Evolutionary conservation across 2,113 vertebrate species (phyloP).

Genomic region (Hassar affinis): DNA sequence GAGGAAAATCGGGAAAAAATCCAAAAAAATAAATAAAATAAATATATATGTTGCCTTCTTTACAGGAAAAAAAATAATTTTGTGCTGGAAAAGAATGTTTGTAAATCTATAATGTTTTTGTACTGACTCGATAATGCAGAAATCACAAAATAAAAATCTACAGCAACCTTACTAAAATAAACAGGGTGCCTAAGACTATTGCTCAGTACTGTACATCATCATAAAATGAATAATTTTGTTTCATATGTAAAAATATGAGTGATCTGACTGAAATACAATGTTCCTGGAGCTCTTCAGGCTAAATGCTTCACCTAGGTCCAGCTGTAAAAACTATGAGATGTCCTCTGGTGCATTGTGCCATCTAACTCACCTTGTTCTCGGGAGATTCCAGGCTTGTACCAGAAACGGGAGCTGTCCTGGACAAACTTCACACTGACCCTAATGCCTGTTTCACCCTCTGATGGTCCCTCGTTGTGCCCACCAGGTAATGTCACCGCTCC

Average conservation of each 20-base stretch:
- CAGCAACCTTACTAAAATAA: background rate
- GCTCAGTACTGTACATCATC: background rate
- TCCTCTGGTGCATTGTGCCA: no score
- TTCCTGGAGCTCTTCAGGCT: background rate
- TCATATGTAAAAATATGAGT: background rate
- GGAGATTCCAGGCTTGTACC: conserved; percentile 89
- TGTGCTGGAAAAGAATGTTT: no score
- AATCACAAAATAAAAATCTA: no score
- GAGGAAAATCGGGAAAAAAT: no score
- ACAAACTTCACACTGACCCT: conserved; percentile 82
- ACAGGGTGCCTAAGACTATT: no score
- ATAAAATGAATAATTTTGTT: no score
- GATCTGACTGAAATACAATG: background rate
- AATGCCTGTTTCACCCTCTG: conserved; percentile 55
- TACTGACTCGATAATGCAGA: no score
- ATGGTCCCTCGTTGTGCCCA: conserved; percentile 53
- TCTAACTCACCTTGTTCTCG: conserved; percentile 83
- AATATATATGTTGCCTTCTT: no score
- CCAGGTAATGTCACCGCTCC: conserved; percentile 65
- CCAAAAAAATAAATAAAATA: no score
- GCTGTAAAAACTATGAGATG: background rate
- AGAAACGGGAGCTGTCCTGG: conserved; percentile 90
- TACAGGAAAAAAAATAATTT: no score
- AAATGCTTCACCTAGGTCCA: background rate
- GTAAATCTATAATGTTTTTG: no score